Percentiles rank a stretch among this genome's conserved stretches.
Evolutionary conservation across 2,797 vertebrate species (phyloP).

Genomic region (Rhinoraja longicauda): DNA sequence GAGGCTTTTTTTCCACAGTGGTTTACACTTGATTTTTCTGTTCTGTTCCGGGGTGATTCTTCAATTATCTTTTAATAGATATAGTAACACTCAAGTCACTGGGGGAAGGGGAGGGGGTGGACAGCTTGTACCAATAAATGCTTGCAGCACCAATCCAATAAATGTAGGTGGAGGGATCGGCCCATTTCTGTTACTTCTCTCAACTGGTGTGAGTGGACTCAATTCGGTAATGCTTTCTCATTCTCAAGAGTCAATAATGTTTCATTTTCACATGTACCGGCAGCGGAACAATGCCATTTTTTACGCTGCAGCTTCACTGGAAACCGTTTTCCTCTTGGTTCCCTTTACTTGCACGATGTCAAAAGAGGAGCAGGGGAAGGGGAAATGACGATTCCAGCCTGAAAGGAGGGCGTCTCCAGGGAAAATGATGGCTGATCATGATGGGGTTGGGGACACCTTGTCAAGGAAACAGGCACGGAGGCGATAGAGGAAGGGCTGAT

Average conservation of each 20-base stretch:
- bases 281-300: too few species aligned
- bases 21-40: neutral
- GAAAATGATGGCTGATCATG: too few species aligned
- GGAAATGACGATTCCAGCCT: too few species aligned
- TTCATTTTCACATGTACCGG: too few species aligned
- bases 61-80: constrained; percentile 19
- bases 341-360: neutral
- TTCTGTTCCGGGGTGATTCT: neutral
- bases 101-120: neutral
- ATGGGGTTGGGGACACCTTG: too few species aligned
- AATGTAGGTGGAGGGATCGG: neutral
- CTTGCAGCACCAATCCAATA: neutral
- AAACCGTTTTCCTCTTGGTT: too few species aligned
- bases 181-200: neutral
- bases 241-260: neutral
- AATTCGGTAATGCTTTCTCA: neutral
- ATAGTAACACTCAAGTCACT: neutral
- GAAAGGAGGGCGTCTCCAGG: too few species aligned
- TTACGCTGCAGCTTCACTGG: too few species aligned
- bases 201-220: neutral
- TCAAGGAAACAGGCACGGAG: too few species aligned
- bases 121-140: neutral
- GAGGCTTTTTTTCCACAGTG: neutral
- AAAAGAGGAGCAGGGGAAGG: too few species aligned
- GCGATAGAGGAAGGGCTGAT: too few species aligned